These are phyloP conservation scores for Fistularia commersonii DNA, from an alignment of 2,797 vertebrate species.

Conservation along the genomic window DNA sequence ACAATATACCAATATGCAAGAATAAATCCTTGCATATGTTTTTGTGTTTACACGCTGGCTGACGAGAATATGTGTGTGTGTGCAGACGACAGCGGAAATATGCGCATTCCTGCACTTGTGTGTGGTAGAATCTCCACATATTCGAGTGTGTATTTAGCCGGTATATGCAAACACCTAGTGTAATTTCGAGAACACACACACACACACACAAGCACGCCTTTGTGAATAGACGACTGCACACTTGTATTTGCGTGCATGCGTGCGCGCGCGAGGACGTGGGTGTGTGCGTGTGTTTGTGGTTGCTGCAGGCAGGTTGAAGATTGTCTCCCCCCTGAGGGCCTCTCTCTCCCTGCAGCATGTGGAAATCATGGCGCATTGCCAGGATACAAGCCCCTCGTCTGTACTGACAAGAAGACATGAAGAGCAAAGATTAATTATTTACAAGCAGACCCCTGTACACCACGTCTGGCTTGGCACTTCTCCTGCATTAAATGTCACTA, in stretches of 20 bases:
- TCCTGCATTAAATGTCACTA: constrained; percentile 83
- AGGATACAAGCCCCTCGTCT: constrained; percentile 87
- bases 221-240: constrained; percentile 23
- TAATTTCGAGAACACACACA: too few relatives aligned
- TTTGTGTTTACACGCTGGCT: constrained; percentile 17
- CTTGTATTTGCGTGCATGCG: too few relatives aligned
- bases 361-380: constrained; percentile 84
- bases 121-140: too few relatives aligned
- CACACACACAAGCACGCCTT: constrained; percentile 15
- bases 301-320: constrained; percentile 79
- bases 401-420: constrained; percentile 88
- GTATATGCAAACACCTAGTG: constrained; percentile 36
- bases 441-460: constrained; percentile 86
- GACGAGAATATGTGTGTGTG: neutral
- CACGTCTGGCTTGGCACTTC: constrained; percentile 82
- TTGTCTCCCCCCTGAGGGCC: constrained; percentile 84
- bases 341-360: constrained; percentile 81
- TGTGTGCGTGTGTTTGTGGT: constrained; percentile 20
- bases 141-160: constrained; percentile 6
- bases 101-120: constrained; percentile 1
- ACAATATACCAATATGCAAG: constrained; percentile 40
- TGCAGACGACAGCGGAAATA: constrained; percentile 10
- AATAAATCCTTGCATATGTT: constrained; percentile 49
- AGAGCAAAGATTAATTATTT: constrained; percentile 90
- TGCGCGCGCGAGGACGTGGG: constrained; percentile 18